Base-by-base conservation (phyloP, 2,113 vertebrate genomes). In the Macrotis lagotis region DNA sequence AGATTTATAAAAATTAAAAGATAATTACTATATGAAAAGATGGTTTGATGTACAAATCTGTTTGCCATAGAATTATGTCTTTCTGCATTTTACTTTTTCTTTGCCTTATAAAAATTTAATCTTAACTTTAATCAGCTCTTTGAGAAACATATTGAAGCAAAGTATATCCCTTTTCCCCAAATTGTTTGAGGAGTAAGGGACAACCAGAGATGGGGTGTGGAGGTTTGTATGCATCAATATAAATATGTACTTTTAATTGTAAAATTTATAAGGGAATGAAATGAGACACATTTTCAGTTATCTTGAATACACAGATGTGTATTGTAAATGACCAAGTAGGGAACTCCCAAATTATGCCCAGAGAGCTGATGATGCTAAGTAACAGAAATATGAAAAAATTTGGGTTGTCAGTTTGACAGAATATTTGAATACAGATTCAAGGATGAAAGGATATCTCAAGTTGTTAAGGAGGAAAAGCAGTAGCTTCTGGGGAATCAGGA, bases 161-260 rank as follows among this genome's bases (percentile, higher is more conserved):
- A 93, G 44, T 94, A 92, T 0, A 2, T 44, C 66, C 90, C 47
- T 25, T 3, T 11, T 25, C 59, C 25, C 25, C 48, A 89, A 92
- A 94, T 95, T 74, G 91, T 92, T 83, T 92, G 50, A 94, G 24
- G 74, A 50, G 91, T 95, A 95, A 96, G 91, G 52, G 49, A 95
- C 7, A 94, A 91, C 83, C 51, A 6, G 28, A 94, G 52, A 59
- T 12, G 50, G 31, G 94, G 24, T 93, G 11, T 12, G 91, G 66
- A 95, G 88, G 9, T 74, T 92, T 92, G 19, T 91, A 28, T 53
- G 19, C 49, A 96, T 96, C 95, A 95, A 89, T 97, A 25, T 94
- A 97, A 95, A 53, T 94, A 31, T 91, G 47, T 89, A 11, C 25
- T 92, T 48, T 96, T 55, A 92, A 91, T 52, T 47, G 37, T 50